These are phyloP conservation scores for Stercorarius parasiticus DNA, from an alignment of 2,113 vertebrate species.

Conservation along the genomic window DNA sequence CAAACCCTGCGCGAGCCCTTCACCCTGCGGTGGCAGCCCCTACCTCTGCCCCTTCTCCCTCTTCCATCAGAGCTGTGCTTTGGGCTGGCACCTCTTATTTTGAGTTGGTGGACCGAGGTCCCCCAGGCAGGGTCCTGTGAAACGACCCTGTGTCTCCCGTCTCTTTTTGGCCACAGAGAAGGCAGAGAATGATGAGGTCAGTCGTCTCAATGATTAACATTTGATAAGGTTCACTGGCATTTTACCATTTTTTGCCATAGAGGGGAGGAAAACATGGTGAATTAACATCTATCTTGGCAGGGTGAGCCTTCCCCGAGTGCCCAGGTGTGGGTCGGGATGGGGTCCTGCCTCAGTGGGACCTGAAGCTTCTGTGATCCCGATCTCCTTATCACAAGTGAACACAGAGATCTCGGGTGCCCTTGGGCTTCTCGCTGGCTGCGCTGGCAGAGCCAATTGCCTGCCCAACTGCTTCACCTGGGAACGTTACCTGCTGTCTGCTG, in stretches of 20 bases:
- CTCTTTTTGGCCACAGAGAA: neutral
- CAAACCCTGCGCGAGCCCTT: neutral
- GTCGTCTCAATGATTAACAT: neutral
- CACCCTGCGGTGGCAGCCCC: fast-evolving
- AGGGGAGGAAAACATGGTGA: neutral
- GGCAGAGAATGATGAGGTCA: neutral
- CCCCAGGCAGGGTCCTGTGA: neutral
- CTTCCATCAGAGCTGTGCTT: fast-evolving
- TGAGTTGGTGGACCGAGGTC: neutral
- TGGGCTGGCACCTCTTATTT: neutral
- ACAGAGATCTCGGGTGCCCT: neutral
- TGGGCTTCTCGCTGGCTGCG: neutral
- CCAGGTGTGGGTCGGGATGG: fast-evolving
- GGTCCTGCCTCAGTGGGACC: neutral
- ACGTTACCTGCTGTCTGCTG: neutral
- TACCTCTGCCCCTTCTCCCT: neutral
- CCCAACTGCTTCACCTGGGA: neutral
- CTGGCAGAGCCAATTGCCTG: neutral
- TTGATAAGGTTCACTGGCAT: neutral
- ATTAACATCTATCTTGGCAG: neutral
- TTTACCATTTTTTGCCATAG: neutral
- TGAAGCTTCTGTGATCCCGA: neutral
- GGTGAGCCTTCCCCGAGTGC: neutral
- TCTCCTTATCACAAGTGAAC: neutral
- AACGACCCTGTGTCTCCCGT: fast-evolving